These are phyloP conservation scores for Prunella himalayana DNA, from an alignment of 2,113 vertebrate species.

Conservation along the genomic window DNA sequence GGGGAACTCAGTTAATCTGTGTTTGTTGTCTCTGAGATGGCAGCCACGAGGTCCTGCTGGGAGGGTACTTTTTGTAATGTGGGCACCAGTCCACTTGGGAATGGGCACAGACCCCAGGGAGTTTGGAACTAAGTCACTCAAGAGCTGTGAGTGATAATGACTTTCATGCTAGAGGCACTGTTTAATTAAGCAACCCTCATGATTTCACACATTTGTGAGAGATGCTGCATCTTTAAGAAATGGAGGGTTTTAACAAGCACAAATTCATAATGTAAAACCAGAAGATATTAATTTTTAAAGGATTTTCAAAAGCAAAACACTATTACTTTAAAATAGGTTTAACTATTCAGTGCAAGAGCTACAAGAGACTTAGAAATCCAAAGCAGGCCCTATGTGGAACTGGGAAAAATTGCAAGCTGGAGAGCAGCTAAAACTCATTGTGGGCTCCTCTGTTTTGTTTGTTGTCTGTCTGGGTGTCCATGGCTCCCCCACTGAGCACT, in stretches of 20 bases:
- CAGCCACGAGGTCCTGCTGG: not conserved
- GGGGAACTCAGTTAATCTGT: not conserved
- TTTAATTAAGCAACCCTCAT: not conserved
- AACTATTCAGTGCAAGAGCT: not conserved
- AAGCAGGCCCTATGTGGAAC: not conserved
- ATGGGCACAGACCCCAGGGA: not conserved
- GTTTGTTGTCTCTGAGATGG: not conserved
- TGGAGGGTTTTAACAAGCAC: not conserved
- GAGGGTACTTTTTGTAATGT: not conserved
- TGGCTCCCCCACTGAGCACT: accelerated
- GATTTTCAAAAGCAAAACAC: not conserved
- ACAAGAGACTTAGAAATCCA: not conserved
- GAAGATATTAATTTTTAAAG: not conserved
- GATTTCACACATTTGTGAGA: not conserved
- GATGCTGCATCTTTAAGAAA: not conserved
- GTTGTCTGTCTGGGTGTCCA: not conserved
- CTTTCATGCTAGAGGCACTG: not conserved
- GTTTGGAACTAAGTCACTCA: not conserved
- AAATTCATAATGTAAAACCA: not conserved
- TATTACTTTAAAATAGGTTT: not conserved
- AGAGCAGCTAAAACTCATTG: not conserved
- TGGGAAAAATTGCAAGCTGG: not conserved
- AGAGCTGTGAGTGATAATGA: not conserved
- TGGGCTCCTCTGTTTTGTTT: not conserved
- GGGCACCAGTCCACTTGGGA: not conserved